Percentiles rank a stretch among this genome's conserved stretches.
These are phyloP conservation scores for Erethizon dorsatum DNA, from an alignment of 2,797 vertebrate species.

Conservation along the genomic window DNA sequence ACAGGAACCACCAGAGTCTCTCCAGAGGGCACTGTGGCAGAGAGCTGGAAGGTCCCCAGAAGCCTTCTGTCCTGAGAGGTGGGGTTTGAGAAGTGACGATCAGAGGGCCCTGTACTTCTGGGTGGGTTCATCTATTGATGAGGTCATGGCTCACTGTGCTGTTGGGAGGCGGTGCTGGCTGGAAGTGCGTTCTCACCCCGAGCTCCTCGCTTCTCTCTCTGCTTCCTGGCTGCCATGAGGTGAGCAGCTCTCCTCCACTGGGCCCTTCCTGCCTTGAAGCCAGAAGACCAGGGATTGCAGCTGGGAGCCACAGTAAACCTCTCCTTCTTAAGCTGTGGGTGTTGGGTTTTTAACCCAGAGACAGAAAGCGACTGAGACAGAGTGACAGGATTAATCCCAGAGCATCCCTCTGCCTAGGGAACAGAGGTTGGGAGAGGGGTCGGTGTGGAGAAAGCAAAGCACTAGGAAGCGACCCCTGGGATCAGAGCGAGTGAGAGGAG, in stretches of 20 bases:
- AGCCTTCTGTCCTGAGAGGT: no score
- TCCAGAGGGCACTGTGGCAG: no score
- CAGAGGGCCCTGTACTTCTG: no score
- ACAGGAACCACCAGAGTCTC: background rate
- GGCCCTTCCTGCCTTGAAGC: background rate
- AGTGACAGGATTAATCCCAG: background rate
- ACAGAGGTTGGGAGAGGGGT: background rate
- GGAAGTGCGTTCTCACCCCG: background rate
- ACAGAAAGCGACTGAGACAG: background rate
- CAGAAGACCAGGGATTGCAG: accelerated
- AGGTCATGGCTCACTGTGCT: background rate
- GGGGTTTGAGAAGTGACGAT: background rate
- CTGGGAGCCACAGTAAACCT: background rate
- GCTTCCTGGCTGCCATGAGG: background rate
- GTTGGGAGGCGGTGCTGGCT: background rate
- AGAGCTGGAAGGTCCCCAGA: no score
- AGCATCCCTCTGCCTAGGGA: background rate
- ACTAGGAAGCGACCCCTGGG: background rate
- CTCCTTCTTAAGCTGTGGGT: background rate
- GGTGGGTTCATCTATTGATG: background rate
- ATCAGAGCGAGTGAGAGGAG: no score
- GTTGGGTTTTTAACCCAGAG: background rate
- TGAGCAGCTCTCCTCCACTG: background rate
- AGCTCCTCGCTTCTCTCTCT: background rate
- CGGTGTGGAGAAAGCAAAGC: no score